Percentiles rank a stretch among this genome's conserved stretches.
Conservation (phyloP, 2,113 vertebrate genomes). For the Tamias sibiricus region DNA sequence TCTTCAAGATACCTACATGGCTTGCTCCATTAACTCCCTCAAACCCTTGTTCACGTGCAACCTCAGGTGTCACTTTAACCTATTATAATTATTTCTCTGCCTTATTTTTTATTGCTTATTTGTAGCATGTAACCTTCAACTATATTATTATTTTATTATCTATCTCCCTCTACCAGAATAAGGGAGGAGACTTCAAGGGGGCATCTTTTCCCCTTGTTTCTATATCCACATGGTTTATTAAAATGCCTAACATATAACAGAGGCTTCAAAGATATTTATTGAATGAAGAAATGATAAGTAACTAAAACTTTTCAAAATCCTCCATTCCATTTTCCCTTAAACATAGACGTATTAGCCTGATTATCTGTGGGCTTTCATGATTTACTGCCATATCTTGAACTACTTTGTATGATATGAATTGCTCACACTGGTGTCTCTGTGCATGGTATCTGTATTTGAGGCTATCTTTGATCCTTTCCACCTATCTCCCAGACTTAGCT, state of each 20-base stretch:
- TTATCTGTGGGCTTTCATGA: neutral
- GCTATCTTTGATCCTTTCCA: neutral
- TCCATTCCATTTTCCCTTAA: neutral
- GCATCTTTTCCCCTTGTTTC: neutral
- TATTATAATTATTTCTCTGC: neutral
- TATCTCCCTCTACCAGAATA: neutral
- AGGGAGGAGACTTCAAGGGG: neutral
- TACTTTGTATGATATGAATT: neutral
- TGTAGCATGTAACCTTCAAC: neutral
- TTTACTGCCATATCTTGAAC: neutral
- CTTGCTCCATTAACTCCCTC: neutral
- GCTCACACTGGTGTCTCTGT: neutral
- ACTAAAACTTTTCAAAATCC: neutral
- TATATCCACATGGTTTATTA: neutral
- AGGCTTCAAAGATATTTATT: neutral
- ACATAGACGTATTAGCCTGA: neutral
- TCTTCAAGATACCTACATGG: neutral
- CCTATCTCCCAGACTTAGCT: slow-evolving; percentile 3
- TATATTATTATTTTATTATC: neutral
- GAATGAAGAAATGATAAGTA: slow-evolving; percentile 5
- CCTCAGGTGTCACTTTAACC: neutral
- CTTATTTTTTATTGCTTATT: neutral
- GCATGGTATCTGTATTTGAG: neutral
- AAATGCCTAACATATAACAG: neutral
- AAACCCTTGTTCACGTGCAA: neutral